phyloP scores from a whole-genome alignment of 2,797 vertebrate species.

The Anguilla anguilla region DNA sequence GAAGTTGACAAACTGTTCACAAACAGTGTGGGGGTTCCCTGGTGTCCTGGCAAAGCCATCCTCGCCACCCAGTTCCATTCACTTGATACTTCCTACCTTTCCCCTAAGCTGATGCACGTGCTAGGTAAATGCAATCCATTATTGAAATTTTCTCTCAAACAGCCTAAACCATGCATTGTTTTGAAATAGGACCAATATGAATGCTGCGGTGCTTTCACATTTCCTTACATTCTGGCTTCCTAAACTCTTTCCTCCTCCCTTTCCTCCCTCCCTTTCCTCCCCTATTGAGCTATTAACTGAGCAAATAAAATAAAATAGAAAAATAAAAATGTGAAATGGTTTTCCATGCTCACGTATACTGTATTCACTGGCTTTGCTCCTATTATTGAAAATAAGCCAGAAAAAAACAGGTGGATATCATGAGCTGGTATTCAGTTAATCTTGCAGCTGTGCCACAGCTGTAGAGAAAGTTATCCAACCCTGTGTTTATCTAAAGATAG shows the following conservation, averaged over 20 bases:
- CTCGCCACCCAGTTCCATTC: background rate
- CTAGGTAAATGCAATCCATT: background rate
- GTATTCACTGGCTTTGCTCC: background rate
- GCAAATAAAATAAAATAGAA: background rate
- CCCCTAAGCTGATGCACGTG: background rate
- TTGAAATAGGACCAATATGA: background rate
- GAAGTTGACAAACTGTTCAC: background rate
- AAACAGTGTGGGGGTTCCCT: background rate
- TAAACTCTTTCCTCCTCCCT: background rate
- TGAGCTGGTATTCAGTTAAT: conserved; percentile 22
- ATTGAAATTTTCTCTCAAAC: background rate
- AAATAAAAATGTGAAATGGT: background rate
- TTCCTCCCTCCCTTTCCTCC: background rate
- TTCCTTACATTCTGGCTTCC: background rate
- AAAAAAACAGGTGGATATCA: conserved; percentile 16
- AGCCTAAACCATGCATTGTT: background rate
- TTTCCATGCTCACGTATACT: background rate
- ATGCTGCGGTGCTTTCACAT: background rate
- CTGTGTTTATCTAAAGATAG: conserved; percentile 24
- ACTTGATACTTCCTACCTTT: background rate
- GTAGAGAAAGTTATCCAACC: conserved; percentile 5
- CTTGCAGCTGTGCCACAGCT: conserved; percentile 13
- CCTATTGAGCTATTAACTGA: background rate
- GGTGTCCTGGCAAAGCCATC: background rate
- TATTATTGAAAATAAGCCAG: conserved; percentile 16